Percentiles rank a stretch among this genome's conserved stretches.
These are phyloP conservation scores for Melanotaenia parkinsoni DNA, from an alignment of 2,797 vertebrate species.

Conservation along the genomic window DNA sequence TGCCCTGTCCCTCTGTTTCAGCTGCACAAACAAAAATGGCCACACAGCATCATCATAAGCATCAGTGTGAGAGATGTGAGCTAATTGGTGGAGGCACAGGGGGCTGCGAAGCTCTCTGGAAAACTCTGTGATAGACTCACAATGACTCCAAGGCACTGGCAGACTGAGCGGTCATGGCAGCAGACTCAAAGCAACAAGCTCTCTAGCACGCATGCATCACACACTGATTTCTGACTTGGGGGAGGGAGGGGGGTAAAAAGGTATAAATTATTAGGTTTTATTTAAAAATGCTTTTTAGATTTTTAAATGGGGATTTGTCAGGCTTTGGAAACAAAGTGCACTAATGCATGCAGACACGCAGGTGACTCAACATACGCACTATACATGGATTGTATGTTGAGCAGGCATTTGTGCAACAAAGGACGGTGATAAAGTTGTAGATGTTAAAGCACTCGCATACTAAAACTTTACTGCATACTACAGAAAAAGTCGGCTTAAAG, in stretches of 20 bases:
- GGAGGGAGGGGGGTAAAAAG: background rate
- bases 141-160: conserved; percentile 33
- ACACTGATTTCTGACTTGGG: background rate
- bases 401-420: conserved; percentile 32
- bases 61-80: conserved; percentile 13
- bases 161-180: conserved; percentile 30
- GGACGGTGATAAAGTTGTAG: conserved; percentile 32
- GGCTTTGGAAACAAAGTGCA: conserved; percentile 16
- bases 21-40: conserved; percentile 82
- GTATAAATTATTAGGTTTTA: conserved; percentile 4
- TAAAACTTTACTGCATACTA: conserved; percentile 10
- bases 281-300: conserved; percentile 21
- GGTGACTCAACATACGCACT: conserved; percentile 48
- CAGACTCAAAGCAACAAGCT: conserved; percentile 24
- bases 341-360: conserved; percentile 64
- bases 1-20: conserved; percentile 90
- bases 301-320: conserved; percentile 28
- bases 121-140: conserved; percentile 38
- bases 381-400: conserved; percentile 41
- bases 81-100: conserved; percentile 18
- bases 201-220: conserved; percentile 57
- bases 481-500: conserved; percentile 33
- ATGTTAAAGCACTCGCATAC: conserved; percentile 48
- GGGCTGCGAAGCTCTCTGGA: conserved; percentile 16
- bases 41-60: conserved; percentile 28